Evolutionary conservation across 2,113 vertebrate genomes (phyloP), one percentile per base, ranked within the genome.

Genomic region (Atlantisia rogersi): DNA sequence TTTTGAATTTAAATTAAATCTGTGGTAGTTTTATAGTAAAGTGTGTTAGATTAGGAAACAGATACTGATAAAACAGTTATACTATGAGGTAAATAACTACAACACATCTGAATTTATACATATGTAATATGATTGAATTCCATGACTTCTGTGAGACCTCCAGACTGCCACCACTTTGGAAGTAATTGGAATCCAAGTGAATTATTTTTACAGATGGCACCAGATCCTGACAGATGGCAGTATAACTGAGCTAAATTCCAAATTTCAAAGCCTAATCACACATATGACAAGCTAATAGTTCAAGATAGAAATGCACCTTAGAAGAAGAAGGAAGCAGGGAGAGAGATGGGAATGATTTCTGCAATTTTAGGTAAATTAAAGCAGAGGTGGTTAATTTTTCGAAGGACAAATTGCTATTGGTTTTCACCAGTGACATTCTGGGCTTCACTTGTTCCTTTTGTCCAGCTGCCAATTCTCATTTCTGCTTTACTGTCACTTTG

Each of bases 131-230:
- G 52, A 6, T 16, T 60, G 39, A 86, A 82, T 71, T 32, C 44
- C 35, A 46, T 55, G 53, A 65, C n/a, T 96, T 93, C 87, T 93
- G 60, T 35, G 78, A 90, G 60, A 56, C 69, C 44, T 62, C 37
- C 24, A 50, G 6, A 4, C 70, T 81, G 26, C 71, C 31, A 74
- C 37, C 63, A 92, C 58, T 96, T 95, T 96, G 94, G 90, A 92
- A 86, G 73, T 86, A 90, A 93, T 91, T 90, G 95, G 89, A 97
- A 93, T 94, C 89, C 87, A 64, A 97, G 78, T 55, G 90, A 95
- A 96, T 96, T 97, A 90, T 95, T 95, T 90, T 94, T 93, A 94
- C 95, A 98, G 97, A 97, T 78, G 81, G 90, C 60, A 91, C 79
- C 86, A 82, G 86, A 93, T 96, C 76, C 73, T 94, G 92, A 84